These are phyloP conservation scores for Danio kyathit DNA, from an alignment of 2,797 vertebrate species.

Conservation along the genomic window DNA sequence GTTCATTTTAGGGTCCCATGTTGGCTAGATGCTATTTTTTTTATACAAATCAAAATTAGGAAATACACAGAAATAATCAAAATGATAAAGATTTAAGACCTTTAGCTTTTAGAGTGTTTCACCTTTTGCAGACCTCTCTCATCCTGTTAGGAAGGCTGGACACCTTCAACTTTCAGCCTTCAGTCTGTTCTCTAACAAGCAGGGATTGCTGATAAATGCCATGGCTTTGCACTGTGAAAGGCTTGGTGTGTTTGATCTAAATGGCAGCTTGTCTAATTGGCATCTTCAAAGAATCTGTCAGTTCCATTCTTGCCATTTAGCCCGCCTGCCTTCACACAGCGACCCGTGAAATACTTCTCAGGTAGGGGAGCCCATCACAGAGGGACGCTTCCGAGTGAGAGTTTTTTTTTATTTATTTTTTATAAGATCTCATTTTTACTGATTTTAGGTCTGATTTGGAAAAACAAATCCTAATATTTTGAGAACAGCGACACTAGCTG, in stretches of 20 bases:
- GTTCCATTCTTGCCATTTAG: conserved; percentile 47
- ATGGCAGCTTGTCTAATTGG: conserved; percentile 80
- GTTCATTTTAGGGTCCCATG: background rate
- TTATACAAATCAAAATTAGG: background rate
- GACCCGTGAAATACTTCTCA: conserved; percentile 14
- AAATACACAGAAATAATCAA: background rate
- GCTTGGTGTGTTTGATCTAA: conserved; percentile 77
- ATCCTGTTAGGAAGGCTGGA: conserved; percentile 31
- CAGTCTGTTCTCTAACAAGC: conserved; percentile 31
- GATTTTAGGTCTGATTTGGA: background rate
- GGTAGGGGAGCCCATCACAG: conserved; percentile 17
- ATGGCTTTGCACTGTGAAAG: conserved; percentile 57
- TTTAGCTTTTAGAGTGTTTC: conserved; percentile 8
- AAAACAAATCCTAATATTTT: background rate
- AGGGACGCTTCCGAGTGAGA: conserved; percentile 1
- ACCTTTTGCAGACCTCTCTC: conserved; percentile 27
- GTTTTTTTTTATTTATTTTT: conserved; percentile 20
- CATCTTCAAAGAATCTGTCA: conserved; percentile 67
- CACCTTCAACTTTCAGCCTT: conserved; percentile 24
- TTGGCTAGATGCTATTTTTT: background rate
- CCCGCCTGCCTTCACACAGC: conserved; percentile 28
- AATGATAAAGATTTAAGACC: background rate
- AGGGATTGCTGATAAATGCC: conserved; percentile 68
- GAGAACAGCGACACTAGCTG: background rate
- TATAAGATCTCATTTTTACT: background rate